phyloP scores from a whole-genome alignment of 2,113 vertebrate genomes.

The Antennarius striatus region DNA sequence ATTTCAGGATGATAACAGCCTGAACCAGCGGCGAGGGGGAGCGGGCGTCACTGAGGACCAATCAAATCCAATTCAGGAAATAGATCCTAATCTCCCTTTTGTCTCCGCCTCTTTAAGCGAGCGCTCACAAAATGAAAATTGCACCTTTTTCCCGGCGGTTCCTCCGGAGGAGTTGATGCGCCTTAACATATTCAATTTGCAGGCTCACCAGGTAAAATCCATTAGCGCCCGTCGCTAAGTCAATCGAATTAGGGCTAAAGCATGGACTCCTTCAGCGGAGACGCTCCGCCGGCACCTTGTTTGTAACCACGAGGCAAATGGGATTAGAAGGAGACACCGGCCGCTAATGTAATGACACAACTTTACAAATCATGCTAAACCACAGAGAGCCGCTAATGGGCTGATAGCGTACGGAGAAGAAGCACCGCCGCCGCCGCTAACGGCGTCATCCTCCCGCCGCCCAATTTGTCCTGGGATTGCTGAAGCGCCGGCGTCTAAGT shows the following conservation, averaged over 20 bases:
- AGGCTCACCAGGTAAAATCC: constrained; percentile 71
- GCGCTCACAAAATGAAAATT: constrained; percentile 57
- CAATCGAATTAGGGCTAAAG: constrained; percentile 70
- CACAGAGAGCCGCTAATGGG: constrained; percentile 48
- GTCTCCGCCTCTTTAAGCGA: constrained; percentile 45
- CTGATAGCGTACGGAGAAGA: constrained; percentile 19
- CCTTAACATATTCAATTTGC: constrained; percentile 70
- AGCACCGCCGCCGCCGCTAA: constrained; percentile 30
- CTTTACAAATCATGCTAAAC: constrained; percentile 70
- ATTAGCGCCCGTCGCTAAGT: constrained; percentile 68
- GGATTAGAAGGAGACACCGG: constrained; percentile 66
- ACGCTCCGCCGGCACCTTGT: constrained; percentile 63
- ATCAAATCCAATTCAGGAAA: constrained; percentile 36
- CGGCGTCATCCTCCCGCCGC: constrained; percentile 23
- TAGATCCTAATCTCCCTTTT: constrained; percentile 48
- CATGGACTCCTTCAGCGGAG: constrained; percentile 57
- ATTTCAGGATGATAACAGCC: constrained; percentile 12
- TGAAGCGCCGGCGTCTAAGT: constrained; percentile 5
- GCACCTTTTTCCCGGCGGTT: constrained; percentile 45
- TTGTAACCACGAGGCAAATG: constrained; percentile 69
- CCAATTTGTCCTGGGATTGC: constrained; percentile 23
- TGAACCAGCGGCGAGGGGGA: constrained; percentile 24
- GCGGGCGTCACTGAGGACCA: constrained; percentile 23
- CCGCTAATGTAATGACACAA: constrained; percentile 65
- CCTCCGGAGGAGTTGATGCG: constrained; percentile 64